These are phyloP conservation scores for Rhamphomyia laevipes DNA, from an alignment of 2,888 invertebrate species.

Conservation along the genomic window DNA sequence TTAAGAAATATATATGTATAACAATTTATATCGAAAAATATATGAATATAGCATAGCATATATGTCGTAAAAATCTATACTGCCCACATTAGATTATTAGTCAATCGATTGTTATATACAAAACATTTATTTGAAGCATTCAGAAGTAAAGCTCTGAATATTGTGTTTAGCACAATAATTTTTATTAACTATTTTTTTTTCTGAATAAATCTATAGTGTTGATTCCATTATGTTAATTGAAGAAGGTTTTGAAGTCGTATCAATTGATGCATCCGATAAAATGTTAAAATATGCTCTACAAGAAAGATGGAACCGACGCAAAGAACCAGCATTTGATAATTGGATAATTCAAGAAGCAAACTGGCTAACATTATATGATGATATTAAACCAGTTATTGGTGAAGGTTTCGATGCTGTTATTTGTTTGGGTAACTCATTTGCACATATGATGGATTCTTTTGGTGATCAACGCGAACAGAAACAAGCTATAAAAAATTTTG, in stretches of 20 bases:
- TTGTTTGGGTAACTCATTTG: slow-evolving; percentile 83
- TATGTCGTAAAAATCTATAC: too few species aligned
- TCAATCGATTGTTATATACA: too few species aligned
- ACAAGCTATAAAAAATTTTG: slow-evolving; percentile 68
- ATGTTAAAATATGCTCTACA: slow-evolving; percentile 84
- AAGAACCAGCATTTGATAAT: slow-evolving; percentile 63
- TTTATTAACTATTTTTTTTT: too few species aligned
- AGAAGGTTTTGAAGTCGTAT: slow-evolving; percentile 76
- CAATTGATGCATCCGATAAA: slow-evolving; percentile 84
- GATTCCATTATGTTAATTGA: slow-evolving; percentile 82
- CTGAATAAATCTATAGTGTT: too few species aligned
- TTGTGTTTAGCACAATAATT: too few species aligned
- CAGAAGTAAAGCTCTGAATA: too few species aligned
- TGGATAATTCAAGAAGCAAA: slow-evolving; percentile 91
- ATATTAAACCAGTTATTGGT: slow-evolving; percentile 49
- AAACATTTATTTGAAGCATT: too few species aligned
- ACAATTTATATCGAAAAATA: too few species aligned
- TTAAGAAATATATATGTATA: too few species aligned
- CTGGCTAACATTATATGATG: slow-evolving; percentile 70
- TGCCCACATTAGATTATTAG: too few species aligned
- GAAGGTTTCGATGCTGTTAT: slow-evolving; percentile 77
- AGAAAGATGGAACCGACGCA: slow-evolving; percentile 71
- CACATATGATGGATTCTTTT: slow-evolving; percentile 69
- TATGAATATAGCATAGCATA: too few species aligned
- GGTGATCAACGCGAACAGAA: slow-evolving; percentile 71